Base-by-base conservation (phyloP, 2,797 vertebrate species). In the Vireo griseus region DNA sequence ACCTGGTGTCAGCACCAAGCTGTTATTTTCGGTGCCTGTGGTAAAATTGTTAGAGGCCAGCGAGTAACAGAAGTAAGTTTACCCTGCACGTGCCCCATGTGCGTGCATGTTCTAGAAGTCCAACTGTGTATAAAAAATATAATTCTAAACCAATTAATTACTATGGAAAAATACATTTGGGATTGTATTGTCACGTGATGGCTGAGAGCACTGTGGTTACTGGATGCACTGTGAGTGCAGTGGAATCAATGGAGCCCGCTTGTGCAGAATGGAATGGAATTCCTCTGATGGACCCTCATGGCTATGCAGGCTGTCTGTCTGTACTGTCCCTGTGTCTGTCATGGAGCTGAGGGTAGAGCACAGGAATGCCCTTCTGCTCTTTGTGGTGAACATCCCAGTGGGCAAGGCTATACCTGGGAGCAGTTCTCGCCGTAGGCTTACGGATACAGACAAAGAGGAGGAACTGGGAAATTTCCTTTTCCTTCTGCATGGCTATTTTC, bases 1-100 rank as follows among this genome's bases (percentile, higher is more conserved):
- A 21, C 47, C 37, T 0, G 0, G 26, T 0, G 0, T 59, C 35
- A 4, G 50, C 0, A 0, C 79, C 8, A 5, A 67, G 42, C 62
- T 92, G 62, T 62, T 72, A 37, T 51, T 90, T 58, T 35, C 76
- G 55, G n/a, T 77, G 68, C 79, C 22, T 55, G 15, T 63, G 65
- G 45, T 76, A 79, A 51, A 75, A 89, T 58, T 54, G 29, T 40
- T 69, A 59, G 72, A 52, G 68, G 50, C 61, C 20, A 47, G 10
- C 13, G 33, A 69, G 35, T 52, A 45, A 62, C 62, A 58, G 51
- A 81, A 86, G 55, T 31, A 25, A 10, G 3, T 50, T 74, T 63
- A 77, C n/a, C 51, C 33, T 75, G 35, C 24, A 14, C 12, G 10
- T 47, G 45, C 39, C 48, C 50, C 29, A 6, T 0, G 2, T 1